These are phyloP conservation scores for Centropus bengalensis DNA, from an alignment of 2,113 vertebrate species.

Conservation along the genomic window DNA sequence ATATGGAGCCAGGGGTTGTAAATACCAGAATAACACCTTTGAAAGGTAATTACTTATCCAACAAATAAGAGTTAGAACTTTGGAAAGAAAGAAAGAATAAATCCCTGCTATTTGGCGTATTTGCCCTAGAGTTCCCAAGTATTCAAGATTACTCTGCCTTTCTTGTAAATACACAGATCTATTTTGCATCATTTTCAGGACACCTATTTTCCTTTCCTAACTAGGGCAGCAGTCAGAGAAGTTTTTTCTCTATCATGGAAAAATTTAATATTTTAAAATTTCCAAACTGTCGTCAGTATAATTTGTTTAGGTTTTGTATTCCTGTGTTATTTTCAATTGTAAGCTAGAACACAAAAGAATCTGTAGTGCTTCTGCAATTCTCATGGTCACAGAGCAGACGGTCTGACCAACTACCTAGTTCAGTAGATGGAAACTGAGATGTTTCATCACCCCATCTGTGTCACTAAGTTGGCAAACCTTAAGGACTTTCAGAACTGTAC, in stretches of 20 bases:
- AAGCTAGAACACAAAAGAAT: background rate
- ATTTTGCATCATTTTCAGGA: background rate
- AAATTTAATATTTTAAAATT: background rate
- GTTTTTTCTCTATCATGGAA: background rate
- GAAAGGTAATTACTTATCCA: background rate
- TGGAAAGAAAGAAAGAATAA: background rate
- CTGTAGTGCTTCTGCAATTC: background rate
- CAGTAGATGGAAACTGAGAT: background rate
- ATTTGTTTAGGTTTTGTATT: background rate
- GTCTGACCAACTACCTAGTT: background rate
- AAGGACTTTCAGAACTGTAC: background rate
- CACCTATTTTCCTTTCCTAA: background rate
- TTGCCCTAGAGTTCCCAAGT: rapidly evolving
- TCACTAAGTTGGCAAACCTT: background rate
- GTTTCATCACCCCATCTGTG: background rate
- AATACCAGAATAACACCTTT: background rate
- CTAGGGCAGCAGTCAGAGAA: rapidly evolving
- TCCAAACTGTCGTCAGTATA: background rate
- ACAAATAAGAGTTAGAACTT: background rate
- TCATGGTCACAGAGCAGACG: background rate
- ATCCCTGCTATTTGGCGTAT: background rate
- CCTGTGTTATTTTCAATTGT: background rate
- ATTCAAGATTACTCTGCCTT: background rate
- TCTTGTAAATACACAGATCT: background rate
- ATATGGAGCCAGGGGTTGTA: background rate